phyloP scores from a whole-genome alignment of 1,140 invertebrate genomes.

The Apis laboriosa region DNA sequence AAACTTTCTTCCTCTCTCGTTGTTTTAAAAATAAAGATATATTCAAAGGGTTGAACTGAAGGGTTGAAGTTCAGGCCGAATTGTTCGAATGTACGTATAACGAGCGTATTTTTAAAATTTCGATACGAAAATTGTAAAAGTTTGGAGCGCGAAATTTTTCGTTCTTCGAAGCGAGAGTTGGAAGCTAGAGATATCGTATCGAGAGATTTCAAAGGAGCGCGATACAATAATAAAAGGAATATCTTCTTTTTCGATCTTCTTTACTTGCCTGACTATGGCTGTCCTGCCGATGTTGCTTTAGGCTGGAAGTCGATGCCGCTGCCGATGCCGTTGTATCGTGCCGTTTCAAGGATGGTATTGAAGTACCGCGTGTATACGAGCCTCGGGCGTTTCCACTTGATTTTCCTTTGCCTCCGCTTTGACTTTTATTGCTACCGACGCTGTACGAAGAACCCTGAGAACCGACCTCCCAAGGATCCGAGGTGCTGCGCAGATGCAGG shows the following conservation, averaged over 20 bases:
- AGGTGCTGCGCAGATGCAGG: slow-evolving; percentile 81
- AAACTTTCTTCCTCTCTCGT: not conserved
- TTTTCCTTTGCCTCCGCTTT: slow-evolving; percentile 67
- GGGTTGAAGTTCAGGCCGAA: not conserved
- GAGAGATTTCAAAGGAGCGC: slow-evolving; percentile 44
- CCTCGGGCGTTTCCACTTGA: slow-evolving; percentile 56
- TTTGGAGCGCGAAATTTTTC: not conserved
- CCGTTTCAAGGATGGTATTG: slow-evolving; percentile 74
- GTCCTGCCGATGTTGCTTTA: slow-evolving; percentile 68
- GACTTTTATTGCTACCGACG: slow-evolving; percentile 71
- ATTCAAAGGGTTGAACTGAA: not conserved
- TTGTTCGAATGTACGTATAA: not conserved
- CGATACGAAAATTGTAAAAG: not conserved
- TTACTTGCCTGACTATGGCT: slow-evolving; percentile 64
- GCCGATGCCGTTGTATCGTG: slow-evolving; percentile 66
- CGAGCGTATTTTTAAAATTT: not conserved
- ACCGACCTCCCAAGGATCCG: slow-evolving; percentile 82
- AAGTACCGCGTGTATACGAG: slow-evolving; percentile 71
- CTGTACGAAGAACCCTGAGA: slow-evolving; percentile 71
- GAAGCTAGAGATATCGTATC: not conserved
- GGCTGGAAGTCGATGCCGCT: slow-evolving; percentile 59
- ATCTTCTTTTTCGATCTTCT: not conserved
- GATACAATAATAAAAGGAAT: not conserved
- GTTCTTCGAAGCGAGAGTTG: not conserved
- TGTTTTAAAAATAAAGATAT: not conserved